Evolutionary conservation across 2,113 vertebrate genomes (phyloP), one percentile per base, ranked within the genome.

Genomic region (Halichoerus grypus): DNA sequence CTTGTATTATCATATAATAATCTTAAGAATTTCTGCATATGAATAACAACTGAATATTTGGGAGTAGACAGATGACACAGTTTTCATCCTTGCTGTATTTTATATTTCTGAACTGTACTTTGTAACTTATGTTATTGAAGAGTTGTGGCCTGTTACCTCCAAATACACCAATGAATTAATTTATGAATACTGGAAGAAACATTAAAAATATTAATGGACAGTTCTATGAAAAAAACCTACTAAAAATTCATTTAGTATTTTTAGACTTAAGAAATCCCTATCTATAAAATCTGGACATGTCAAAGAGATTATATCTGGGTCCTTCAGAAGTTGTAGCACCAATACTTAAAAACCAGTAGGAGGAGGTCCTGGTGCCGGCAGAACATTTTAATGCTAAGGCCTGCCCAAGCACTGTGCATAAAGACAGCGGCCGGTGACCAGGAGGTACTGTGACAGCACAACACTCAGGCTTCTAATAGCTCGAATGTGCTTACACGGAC

Each of bases 21-120:
- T 53, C n/a, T 88, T 76, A 93, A 81, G 26, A 88, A 76, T 61
- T 86, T 95, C 46, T 89, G 46, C 22, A 79, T 94, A 51, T 92
- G 53, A 96, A 7, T 90, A 91, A 92, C 59, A 89, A 59, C 13
- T 97, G 22, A 85, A 67, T 63, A 95, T 51, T 22, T 87, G 28
- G 77, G 36, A 69, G 5, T 15, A 97, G 24, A 97, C 16, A 87
- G 53, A 69, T 55, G 53, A 85, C 22, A 80, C 7, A 80, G 15
- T 77, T 90, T 97, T 95, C 65, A 77, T 85, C 28, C 13, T 96
- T 90, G 12, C 24, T 91, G 96, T 92, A 85, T 55, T 79, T 95
- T 96, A 8, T 90, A 82, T 81, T 81, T 88, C 46, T 67, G 49
- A 94, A 65, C 46, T 28, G 9, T 76, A 82, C 36, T 88, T 93